Evolutionary conservation across 2,113 vertebrate genomes (phyloP).

Genomic region (Natator depressus): DNA sequence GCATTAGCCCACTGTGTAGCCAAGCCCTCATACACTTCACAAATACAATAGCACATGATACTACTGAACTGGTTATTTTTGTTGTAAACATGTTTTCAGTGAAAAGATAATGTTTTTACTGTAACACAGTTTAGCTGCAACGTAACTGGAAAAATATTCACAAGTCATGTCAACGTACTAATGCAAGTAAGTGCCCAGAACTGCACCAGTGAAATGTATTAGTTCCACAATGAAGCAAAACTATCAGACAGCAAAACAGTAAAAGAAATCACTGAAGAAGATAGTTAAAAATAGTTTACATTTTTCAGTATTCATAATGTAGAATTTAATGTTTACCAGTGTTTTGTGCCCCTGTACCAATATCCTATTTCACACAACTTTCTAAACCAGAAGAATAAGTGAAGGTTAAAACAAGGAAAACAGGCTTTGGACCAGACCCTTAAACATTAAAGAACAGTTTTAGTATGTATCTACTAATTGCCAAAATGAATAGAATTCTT

Average conservation of each 20-base stretch:
- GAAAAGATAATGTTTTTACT: not conserved
- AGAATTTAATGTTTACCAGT: not conserved
- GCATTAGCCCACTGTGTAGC: not conserved
- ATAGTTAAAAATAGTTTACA: not conserved
- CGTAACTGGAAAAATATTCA: not conserved
- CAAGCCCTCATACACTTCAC: not conserved
- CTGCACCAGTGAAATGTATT: not conserved
- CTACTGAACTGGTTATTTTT: not conserved
- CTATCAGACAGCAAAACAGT: not conserved
- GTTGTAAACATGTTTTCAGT: not conserved
- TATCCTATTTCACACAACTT: not conserved
- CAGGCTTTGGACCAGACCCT: not conserved
- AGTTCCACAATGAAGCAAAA: not conserved
- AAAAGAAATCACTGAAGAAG: not conserved
- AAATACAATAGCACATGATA: not conserved
- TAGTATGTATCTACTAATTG: not conserved
- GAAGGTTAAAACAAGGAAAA: not conserved
- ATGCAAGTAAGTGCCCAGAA: not conserved
- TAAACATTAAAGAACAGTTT: not conserved
- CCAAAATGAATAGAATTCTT: not conserved
- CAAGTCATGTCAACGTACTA: not conserved
- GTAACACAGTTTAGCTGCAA: not conserved
- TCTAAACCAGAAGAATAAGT: not conserved
- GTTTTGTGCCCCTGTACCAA: not conserved
- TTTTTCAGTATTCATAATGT: not conserved